A percentile compares a stretch with the other conserved stretches of the same genome.
These are phyloP conservation scores for Pachypeltis micranthus DNA, from an alignment of 1,140 invertebrate species.

Conservation along the genomic window DNA sequence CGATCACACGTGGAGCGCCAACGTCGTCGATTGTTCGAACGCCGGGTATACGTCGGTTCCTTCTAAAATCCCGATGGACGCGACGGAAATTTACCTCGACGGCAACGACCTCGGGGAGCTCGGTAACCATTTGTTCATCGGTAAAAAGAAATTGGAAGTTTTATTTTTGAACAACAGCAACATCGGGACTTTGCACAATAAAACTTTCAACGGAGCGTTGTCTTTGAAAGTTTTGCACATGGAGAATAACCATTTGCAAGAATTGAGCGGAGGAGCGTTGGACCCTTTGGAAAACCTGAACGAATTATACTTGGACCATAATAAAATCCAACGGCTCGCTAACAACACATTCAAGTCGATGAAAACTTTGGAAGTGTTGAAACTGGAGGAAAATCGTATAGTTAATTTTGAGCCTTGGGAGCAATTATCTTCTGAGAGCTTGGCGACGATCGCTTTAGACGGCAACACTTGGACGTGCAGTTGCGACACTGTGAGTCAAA, in stretches of 20 bases:
- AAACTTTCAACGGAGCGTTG: constrained; percentile 43
- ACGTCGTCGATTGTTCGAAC: constrained; percentile 42
- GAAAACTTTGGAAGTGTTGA: constrained; percentile 37
- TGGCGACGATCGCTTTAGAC: constrained; percentile 48
- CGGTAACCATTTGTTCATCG: constrained; percentile 42
- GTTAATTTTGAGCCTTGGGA: constrained; percentile 44
- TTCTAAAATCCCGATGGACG: constrained; percentile 43
- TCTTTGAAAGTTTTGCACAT: constrained; percentile 39
- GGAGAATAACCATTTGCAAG: constrained; percentile 38
- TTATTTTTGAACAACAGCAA: constrained; percentile 41
- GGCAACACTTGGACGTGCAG: constrained; percentile 63
- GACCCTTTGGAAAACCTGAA: constrained; percentile 37
- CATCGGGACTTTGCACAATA: constrained; percentile 40
- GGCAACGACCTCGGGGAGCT: constrained; percentile 40
- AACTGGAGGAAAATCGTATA: constrained; percentile 40
- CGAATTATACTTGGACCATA: constrained; percentile 41
- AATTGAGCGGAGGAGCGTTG: constrained; percentile 42
- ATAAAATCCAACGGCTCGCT: constrained; percentile 35
- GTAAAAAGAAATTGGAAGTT: constrained; percentile 40
- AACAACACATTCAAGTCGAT: constrained; percentile 40
- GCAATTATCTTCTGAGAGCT: constrained; percentile 40
- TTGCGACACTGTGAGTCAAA: constrained; percentile 48
- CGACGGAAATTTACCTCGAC: constrained; percentile 43
- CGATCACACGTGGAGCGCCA: constrained; percentile 41
- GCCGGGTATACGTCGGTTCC: constrained; percentile 36